These are phyloP conservation scores for Lagopus leucura DNA, from an alignment of 2,113 vertebrate genomes.

Conservation along the genomic window DNA sequence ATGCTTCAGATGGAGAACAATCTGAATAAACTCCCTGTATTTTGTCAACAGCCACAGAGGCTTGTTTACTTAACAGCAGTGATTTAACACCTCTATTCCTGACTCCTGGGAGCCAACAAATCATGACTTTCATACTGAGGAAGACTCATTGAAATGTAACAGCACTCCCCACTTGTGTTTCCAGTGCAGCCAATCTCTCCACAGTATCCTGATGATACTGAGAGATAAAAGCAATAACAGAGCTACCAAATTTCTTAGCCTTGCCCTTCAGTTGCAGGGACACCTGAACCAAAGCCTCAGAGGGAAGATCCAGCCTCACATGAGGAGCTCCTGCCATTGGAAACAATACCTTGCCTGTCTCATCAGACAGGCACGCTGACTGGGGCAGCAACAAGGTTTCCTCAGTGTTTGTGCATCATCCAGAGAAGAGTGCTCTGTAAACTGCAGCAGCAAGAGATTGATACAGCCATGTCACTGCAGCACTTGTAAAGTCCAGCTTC, in stretches of 20 bases:
- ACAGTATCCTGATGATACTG: not conserved
- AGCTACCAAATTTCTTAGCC: not conserved
- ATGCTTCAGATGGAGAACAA: not conserved
- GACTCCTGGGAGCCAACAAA: not conserved
- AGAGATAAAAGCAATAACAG: not conserved
- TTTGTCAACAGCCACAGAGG: not conserved
- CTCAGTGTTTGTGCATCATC: not conserved
- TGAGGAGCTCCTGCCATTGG: not conserved
- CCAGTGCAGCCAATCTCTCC: not conserved
- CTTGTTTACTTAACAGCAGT: not conserved
- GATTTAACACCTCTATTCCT: not conserved
- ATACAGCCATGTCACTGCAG: not conserved
- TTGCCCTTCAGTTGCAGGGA: not conserved
- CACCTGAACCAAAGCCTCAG: not conserved
- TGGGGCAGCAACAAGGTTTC: not conserved
- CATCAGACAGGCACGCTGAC: not conserved
- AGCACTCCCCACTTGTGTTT: not conserved
- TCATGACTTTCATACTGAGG: not conserved
- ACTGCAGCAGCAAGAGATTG: slow-evolving; percentile 12
- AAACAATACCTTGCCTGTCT: not conserved
- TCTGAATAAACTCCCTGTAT: not conserved
- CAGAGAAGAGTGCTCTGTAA: slow-evolving; percentile 10
- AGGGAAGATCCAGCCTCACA: not conserved
- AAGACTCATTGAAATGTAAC: not conserved
- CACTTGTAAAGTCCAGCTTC: not conserved